Base-by-base conservation (phyloP, 2,888 invertebrate species). In the Drosophila kanekoi region DNA sequence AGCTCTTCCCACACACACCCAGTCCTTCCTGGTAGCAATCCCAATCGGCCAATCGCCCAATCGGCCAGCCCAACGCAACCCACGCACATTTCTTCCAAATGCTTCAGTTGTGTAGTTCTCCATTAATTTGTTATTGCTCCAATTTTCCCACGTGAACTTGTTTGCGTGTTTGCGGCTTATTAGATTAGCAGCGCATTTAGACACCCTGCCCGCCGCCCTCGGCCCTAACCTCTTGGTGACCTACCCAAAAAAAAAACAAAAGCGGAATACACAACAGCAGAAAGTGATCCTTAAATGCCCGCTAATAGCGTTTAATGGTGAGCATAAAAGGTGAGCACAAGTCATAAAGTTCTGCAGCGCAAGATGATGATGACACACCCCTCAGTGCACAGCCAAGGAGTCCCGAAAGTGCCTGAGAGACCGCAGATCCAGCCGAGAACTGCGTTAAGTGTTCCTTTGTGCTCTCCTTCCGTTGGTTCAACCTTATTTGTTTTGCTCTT, bases 71-170 rank as follows among this genome's bases (percentile, higher is more conserved):
- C 16, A 52, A 44, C 51, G 48, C 48, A 35, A 43, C 65, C 62
- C 74, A 78, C 75, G 63, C 63, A 56, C 51, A 58, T 51, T 47
- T 48, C 47, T 37, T 51, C 28, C 32, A 40, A 28, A 40, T 18
- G 40, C 40, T 40, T 28, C 51, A 28, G 28, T 38, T 40, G 51
- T 4, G 28, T 16, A 28, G 45, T 51, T 72, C 48, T 69, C 58
- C 72, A 65, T 77, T 49, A 59, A 68, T 72, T 67, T 68, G 41
- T 43, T 69, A 72, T 48, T 83, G 88, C 75, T 85, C 90, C 81
- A 87, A 69, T 88, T 91, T 91, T 91, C 92, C 90, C 91, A 91
- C 87, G 91, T 89, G 83, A 89, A 84, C 83, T 87, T 87, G 81
- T 84, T 90, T 77, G 91, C 90, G 91, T 90, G 90, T 79, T 85